Conservation (phyloP, 2,113 vertebrate species). For the Phylloscopus trochiloides region DNA sequence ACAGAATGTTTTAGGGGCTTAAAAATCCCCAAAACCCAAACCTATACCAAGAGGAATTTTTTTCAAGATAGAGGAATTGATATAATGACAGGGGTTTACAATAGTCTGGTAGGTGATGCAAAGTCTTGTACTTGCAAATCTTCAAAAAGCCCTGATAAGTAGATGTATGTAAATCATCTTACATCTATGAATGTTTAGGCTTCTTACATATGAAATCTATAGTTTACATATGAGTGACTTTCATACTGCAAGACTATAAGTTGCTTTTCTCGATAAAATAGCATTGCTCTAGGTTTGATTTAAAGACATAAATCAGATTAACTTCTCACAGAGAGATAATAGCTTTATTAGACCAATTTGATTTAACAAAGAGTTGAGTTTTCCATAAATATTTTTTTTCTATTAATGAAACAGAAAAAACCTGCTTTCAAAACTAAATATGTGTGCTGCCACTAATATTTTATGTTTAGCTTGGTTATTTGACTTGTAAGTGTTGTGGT, state of each 20-base stretch:
- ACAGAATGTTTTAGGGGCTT: neutral
- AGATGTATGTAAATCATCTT: neutral
- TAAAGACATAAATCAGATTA: neutral
- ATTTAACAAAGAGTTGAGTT: neutral
- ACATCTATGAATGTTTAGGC: neutral
- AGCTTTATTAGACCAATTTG: neutral
- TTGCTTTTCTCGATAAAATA: neutral
- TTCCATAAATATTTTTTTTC: neutral
- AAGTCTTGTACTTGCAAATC: neutral
- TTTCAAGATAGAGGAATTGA: neutral
- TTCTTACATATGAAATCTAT: neutral
- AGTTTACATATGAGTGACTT: neutral
- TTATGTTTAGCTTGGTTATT: neutral
- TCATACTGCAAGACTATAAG: neutral
- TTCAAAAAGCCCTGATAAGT: accelerated
- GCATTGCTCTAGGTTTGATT: neutral
- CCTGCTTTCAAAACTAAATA: neutral
- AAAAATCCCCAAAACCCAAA: neutral
- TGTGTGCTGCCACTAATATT: neutral
- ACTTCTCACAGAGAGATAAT: neutral
- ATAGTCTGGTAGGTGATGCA: neutral
- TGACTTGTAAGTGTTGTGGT: neutral
- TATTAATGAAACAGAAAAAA: neutral
- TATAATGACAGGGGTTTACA: neutral
- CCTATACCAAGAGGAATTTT: neutral